Evolutionary conservation across 2,797 vertebrate genomes (phyloP).

Genomic region (Smutsia gigantea): DNA sequence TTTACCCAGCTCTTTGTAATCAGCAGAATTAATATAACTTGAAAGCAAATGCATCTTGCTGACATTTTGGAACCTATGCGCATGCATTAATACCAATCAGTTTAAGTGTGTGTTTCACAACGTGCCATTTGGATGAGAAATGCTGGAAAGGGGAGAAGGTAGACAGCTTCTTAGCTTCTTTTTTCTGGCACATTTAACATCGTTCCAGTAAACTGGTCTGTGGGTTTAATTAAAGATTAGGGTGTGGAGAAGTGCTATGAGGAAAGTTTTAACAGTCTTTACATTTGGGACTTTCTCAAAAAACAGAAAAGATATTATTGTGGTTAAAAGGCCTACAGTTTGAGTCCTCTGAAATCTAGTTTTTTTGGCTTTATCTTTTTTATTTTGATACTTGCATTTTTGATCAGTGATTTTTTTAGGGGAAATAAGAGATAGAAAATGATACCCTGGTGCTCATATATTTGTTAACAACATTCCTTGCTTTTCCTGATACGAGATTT

Average conservation of each 20-base stretch:
- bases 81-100: conserved; percentile 77
- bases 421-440: neutral
- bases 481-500: neutral
- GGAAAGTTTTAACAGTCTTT: conserved; percentile 50
- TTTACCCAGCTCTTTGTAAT: conserved; percentile 74
- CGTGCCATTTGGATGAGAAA: conserved; percentile 69
- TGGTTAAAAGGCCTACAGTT: neutral
- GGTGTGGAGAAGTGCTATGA: neutral
- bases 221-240: conserved; percentile 70
- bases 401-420: neutral
- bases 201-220: conserved; percentile 60
- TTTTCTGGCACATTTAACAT: conserved; percentile 75
- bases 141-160: conserved; percentile 58
- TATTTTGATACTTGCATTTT: conserved; percentile 49
- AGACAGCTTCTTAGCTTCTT: conserved; percentile 62
- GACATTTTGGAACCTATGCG: conserved; percentile 72
- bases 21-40: conserved; percentile 75
- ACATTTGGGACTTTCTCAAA: conserved; percentile 9
- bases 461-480: conserved; percentile 18
- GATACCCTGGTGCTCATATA: neutral
- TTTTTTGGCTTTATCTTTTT: neutral
- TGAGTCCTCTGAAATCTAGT: neutral
- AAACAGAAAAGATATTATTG: neutral
- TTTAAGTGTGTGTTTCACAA: conserved; percentile 76
- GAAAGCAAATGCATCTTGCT: conserved; percentile 77